Base-by-base conservation (phyloP, 2,113 vertebrate species). In the Epinephelus moara region DNA sequence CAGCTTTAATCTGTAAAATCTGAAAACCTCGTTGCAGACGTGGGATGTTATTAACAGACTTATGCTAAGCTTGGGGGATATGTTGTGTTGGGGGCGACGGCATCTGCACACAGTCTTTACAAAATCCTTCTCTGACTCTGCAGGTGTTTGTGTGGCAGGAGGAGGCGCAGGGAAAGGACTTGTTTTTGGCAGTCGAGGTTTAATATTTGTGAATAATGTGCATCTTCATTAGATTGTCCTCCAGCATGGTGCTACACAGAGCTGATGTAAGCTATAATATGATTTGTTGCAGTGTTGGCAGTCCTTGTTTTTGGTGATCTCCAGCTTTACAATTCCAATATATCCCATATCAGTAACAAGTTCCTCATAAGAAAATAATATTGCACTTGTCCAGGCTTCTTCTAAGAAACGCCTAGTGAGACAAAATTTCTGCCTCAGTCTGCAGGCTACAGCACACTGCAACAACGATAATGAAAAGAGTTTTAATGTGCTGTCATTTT, bases 1-100 rank as follows among this genome's bases (percentile, higher is more conserved):
- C 80, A 76, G 85, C 89, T 91, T 91, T 92, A 89, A 92, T 92
- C 91, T 88, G 84, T 63, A 19, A 85, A 89, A 84, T 89, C 67
- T 85, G 80, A 85, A 87, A 86, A 82, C 82, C 78, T 85, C 8
- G 3, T 79, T 88, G 72, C 62, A 86, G 70, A 79, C 60, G 6
- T 77, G 56, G 84, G 42, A 75, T 80, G 85, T 86, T 80, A 93
- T 94, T 93, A 93, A 11, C 81, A 88, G 93, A 88, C 82, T 89
- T 86, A 47, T 25, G 15, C 70, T 88, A 84, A 92, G 87, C 91
- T 81, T 1, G 27, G 74, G 66, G 80, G 86, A 80, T 85, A 50
- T 73, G 84, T 82, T 78, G 62, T 84, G 89, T 82, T 78, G 59
- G 79, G 80, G 83, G 64, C 55, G 25, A n/a, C 47, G 42, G 72